Conservation (phyloP, 2,888 invertebrate species). For the Lumbricus terrestris region DNA sequence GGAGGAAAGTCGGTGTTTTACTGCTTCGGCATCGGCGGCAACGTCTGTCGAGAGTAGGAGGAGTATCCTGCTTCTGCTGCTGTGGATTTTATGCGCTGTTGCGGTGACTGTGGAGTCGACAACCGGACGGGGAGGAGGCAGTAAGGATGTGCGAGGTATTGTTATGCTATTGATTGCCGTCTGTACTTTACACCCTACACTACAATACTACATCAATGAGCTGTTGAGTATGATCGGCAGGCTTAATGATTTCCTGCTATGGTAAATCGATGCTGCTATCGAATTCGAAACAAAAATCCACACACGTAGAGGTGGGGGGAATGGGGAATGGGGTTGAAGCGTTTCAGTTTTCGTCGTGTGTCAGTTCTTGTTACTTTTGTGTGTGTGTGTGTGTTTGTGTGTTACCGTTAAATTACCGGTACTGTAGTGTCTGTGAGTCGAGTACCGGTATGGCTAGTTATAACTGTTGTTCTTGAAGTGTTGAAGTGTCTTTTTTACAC, state of each 20-base stretch:
- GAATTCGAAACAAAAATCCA: too few relatives aligned
- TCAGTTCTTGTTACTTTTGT: not conserved
- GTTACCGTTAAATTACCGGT: too few relatives aligned
- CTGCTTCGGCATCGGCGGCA: too few relatives aligned
- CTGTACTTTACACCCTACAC: not conserved
- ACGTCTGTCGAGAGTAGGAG: not conserved
- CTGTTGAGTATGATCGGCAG: conserved; percentile 3
- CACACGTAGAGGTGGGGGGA: too few relatives aligned
- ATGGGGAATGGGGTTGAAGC: too few relatives aligned
- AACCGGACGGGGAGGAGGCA: not conserved
- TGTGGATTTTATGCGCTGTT: not conserved
- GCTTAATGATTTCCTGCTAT: conserved; percentile 10
- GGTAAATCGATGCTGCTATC: not conserved
- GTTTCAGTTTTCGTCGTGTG: not conserved
- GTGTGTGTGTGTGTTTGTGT: too few relatives aligned
- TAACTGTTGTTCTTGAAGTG: not conserved
- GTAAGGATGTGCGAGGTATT: conserved; percentile 3
- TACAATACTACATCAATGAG: too few relatives aligned
- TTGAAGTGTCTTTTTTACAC: not conserved
- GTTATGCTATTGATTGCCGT: too few relatives aligned
- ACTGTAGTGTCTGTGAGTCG: not conserved
- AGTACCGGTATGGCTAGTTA: not conserved
- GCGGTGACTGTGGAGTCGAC: not conserved
- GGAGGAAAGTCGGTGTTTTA: not conserved
- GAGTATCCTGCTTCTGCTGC: too few relatives aligned